phyloP scores from a whole-genome alignment of 2,888 invertebrate genomes.

The Erebia ligea region DNA sequence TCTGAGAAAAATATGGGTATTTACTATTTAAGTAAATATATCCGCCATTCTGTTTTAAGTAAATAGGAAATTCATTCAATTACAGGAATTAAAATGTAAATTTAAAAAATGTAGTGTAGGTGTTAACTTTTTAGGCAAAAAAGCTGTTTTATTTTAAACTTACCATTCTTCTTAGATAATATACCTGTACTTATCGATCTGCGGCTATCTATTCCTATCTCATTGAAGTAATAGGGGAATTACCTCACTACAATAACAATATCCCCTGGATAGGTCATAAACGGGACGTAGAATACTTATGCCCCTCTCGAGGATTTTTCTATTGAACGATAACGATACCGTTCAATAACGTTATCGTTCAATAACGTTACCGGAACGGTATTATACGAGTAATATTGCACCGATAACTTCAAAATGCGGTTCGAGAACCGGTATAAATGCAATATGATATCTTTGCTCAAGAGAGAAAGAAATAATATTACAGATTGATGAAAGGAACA shows the following conservation, averaged over 20 bases:
- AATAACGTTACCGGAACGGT: slow-evolving; percentile 8
- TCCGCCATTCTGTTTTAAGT: too few species aligned
- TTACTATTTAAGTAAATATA: too few species aligned
- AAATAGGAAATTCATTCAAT: too few species aligned
- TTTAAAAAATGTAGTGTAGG: too few species aligned
- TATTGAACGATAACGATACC: slow-evolving; percentile 19
- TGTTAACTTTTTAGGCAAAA: too few species aligned
- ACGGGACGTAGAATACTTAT: slow-evolving; percentile 9
- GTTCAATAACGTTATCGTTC: not conserved
- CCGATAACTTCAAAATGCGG: slow-evolving; percentile 14
- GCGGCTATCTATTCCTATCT: slow-evolving; percentile 12
- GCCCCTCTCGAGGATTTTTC: slow-evolving; percentile 20
- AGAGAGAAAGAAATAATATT: not conserved
- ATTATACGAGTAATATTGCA: not conserved
- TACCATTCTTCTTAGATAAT: too few species aligned
- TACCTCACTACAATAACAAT: slow-evolving; percentile 17
- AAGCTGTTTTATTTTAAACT: too few species aligned
- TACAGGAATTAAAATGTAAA: too few species aligned
- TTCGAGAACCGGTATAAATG: slow-evolving; percentile 11
- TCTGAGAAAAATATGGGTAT: too few species aligned
- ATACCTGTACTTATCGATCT: not conserved
- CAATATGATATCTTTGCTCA: slow-evolving; percentile 13
- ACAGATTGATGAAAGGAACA: too few species aligned
- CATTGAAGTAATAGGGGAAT: slow-evolving; percentile 17
- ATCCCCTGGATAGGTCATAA: slow-evolving; percentile 16